Percentiles rank a stretch among this genome's conserved stretches.
These are phyloP conservation scores for Cerastoderma edule DNA, from an alignment of 2,888 invertebrate species.

Conservation along the genomic window DNA sequence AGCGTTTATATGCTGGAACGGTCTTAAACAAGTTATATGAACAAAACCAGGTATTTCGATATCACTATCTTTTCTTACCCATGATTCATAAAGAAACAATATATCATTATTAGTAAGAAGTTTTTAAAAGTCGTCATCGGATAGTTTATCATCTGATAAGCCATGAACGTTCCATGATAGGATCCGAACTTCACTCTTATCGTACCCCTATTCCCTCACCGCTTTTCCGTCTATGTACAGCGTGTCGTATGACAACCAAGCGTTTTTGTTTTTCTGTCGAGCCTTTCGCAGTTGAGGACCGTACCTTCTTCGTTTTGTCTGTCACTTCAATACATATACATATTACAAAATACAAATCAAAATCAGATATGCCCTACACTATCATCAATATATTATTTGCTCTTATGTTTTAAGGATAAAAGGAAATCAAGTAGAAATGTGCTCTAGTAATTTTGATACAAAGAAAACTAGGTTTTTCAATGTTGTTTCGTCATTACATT, in stretches of 20 bases:
- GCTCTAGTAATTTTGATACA: too few relatives aligned
- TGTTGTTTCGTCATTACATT: too few relatives aligned
- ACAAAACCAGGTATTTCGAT: slow-evolving; percentile 5
- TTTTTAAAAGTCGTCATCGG: slow-evolving; percentile 12
- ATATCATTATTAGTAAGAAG: slow-evolving; percentile 12
- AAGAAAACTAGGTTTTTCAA: too few relatives aligned
- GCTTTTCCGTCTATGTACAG: too few relatives aligned
- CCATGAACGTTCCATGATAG: slow-evolving; percentile 35
- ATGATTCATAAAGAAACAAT: slow-evolving; percentile 17
- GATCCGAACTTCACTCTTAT: too few relatives aligned
- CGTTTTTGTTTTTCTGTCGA: background rate
- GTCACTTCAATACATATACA: too few relatives aligned
- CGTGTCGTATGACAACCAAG: too few relatives aligned
- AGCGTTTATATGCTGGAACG: slow-evolving; percentile 11
- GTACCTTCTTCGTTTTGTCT: slow-evolving; percentile 21
- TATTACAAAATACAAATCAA: too few relatives aligned
- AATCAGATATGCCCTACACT: too few relatives aligned
- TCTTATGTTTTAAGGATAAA: too few relatives aligned
- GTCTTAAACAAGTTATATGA: background rate
- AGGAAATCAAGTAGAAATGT: too few relatives aligned
- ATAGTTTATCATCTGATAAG: slow-evolving; percentile 6
- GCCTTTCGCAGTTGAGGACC: slow-evolving; percentile 21
- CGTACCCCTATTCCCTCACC: slow-evolving; percentile 24
- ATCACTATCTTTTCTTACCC: background rate
- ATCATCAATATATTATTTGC: too few relatives aligned